Evolutionary conservation across 2,888 invertebrate species (phyloP).

Genomic region (Eristalinus aeneus): DNA sequence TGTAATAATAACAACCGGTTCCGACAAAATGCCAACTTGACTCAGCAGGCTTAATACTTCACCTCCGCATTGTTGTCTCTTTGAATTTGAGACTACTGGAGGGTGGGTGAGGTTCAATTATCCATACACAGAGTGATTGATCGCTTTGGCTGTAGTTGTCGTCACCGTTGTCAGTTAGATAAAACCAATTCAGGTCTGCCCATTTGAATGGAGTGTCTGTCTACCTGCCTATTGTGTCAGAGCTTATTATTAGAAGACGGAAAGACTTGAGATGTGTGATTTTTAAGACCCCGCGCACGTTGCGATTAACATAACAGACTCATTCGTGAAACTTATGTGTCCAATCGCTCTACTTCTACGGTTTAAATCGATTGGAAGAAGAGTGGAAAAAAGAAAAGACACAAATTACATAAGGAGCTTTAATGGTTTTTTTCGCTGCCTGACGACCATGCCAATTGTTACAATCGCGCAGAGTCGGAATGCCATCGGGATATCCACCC

Average conservation of each 20-base stretch:
- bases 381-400: neutral
- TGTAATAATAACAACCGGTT: conserved; percentile 42
- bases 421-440: conserved; percentile 38
- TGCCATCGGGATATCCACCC: conserved; percentile 44
- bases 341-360: conserved; percentile 13
- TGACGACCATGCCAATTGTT: conserved; percentile 49
- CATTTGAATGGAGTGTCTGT: conserved; percentile 16
- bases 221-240: conserved; percentile 31
- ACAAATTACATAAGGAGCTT: conserved; percentile 55
- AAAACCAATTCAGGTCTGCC: conserved; percentile 36
- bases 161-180: neutral
- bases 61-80: conserved; percentile 5
- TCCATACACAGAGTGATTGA: conserved; percentile 45
- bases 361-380: conserved; percentile 9
- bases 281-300: conserved; percentile 58
- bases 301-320: conserved; percentile 47
- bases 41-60: conserved; percentile 32
- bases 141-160: conserved; percentile 11
- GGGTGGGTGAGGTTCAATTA: conserved; percentile 58
- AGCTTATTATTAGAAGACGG: conserved; percentile 42
- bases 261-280: conserved; percentile 25
- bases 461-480: conserved; percentile 34
- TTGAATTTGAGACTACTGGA: neutral
- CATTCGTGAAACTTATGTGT: conserved; percentile 6
- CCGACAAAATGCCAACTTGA: conserved; percentile 32